phyloP scores from a whole-genome alignment of 2,113 vertebrate genomes.

The Raja brachyura region DNA sequence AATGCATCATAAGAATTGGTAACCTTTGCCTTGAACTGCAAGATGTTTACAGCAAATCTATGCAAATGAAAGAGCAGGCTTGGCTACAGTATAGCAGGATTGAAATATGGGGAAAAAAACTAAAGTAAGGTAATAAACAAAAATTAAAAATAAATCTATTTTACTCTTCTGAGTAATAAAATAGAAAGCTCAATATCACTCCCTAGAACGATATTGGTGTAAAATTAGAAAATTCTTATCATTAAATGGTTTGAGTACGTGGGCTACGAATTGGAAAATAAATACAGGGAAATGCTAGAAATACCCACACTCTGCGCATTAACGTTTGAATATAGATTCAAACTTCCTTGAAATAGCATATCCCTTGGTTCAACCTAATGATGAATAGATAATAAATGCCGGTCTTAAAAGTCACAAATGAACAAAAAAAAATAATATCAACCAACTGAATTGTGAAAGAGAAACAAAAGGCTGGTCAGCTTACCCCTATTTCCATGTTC shows the following conservation, averaged over 20 bases:
- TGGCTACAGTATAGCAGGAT: neutral
- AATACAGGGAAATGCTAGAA: too few relatives aligned
- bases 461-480: neutral
- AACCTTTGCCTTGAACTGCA: neutral
- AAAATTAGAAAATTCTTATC: neutral
- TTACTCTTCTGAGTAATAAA: slow-evolving; percentile 21
- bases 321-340: too few relatives aligned
- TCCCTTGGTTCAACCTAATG: too few relatives aligned
- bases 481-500: neutral
- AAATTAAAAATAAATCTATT: neutral
- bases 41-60: neutral
- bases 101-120: neutral
- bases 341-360: too few relatives aligned
- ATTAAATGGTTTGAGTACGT: neutral
- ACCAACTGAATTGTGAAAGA: neutral
- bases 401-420: too few relatives aligned
- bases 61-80: neutral
- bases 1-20: neutral
- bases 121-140: neutral
- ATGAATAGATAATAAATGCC: too few relatives aligned
- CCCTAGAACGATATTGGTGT: neutral
- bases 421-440: too few relatives aligned
- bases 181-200: neutral
- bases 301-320: too few relatives aligned
- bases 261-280: too few relatives aligned